These are phyloP conservation scores for Acropternis orthonyx DNA, from an alignment of 2,797 vertebrate genomes.

Conservation along the genomic window DNA sequence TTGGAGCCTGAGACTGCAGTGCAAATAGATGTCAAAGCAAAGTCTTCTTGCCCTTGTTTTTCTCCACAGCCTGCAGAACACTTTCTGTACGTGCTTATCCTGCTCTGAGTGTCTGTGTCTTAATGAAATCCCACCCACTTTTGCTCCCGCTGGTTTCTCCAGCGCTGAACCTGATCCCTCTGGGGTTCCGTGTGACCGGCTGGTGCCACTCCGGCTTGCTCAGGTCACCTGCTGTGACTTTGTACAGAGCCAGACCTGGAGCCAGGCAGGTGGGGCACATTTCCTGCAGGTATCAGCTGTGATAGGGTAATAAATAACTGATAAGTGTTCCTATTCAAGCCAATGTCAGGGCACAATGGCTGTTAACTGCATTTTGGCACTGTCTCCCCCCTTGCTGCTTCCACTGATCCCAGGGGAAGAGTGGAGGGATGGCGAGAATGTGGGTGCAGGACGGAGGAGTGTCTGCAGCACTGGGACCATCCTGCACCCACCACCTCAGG, in stretches of 20 bases:
- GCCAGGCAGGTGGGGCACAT: background rate
- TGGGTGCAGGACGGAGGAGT: background rate
- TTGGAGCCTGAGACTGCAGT: background rate
- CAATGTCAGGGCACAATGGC: rapidly evolving
- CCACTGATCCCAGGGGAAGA: rapidly evolving
- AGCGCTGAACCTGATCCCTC: background rate
- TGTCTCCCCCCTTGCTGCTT: background rate
- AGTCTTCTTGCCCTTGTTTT: conserved; percentile 30
- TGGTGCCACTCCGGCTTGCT: rapidly evolving
- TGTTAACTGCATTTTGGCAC: rapidly evolving
- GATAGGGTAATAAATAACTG: background rate
- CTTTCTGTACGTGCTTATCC: background rate
- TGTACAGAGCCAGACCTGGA: background rate
- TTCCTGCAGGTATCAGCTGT: background rate
- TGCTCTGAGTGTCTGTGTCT: background rate
- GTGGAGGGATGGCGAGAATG: rapidly evolving
- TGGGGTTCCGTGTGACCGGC: background rate
- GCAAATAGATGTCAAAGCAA: background rate
- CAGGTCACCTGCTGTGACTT: background rate
- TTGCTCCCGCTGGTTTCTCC: background rate
- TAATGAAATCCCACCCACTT: background rate
- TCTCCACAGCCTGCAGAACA: background rate
- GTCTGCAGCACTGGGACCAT: background rate
- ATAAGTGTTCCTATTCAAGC: rapidly evolving
- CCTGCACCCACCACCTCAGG: rapidly evolving